Conservation (phyloP, 2,888 invertebrate genomes). For the Dasypolia templi region DNA sequence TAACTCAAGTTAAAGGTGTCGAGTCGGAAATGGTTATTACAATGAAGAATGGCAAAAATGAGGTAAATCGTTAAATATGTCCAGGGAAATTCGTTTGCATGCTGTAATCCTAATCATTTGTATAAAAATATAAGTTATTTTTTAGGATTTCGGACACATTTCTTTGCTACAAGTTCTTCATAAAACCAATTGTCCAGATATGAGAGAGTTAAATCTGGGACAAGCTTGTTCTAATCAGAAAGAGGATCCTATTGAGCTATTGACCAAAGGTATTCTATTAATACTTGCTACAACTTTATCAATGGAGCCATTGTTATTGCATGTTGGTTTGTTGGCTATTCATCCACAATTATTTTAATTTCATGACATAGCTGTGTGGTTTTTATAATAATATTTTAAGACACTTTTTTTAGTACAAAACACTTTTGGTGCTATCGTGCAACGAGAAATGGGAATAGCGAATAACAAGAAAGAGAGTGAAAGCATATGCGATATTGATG, state of each 20-base stretch:
- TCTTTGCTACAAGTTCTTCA: constrained; percentile 86
- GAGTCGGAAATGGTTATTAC: constrained; percentile 88
- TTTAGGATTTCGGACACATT: constrained; percentile 82
- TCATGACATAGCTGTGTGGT: not conserved
- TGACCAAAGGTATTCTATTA: constrained; percentile 80
- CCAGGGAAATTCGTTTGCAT: not conserved
- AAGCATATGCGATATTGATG: constrained; percentile 73
- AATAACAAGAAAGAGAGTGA: constrained; percentile 58
- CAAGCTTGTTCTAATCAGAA: constrained; percentile 64
- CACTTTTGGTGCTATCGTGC: constrained; percentile 82
- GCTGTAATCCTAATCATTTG: not conserved
- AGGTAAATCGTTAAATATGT: constrained; percentile 67
- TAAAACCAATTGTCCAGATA: constrained; percentile 80
- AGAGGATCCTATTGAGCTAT: constrained; percentile 81
- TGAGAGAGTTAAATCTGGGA: constrained; percentile 59
- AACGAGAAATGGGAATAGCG: constrained; percentile 79
- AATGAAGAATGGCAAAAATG: constrained; percentile 82
- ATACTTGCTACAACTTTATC: not conserved
- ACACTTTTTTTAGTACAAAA: constrained; percentile 79
- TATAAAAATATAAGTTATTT: not conserved
- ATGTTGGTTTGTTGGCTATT: not conserved
- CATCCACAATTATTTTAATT: not conserved
- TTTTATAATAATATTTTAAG: not conserved
- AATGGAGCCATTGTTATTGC: not conserved
- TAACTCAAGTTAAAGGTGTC: constrained; percentile 67